Evolutionary conservation across 2,797 vertebrate species (phyloP).

Genomic region (Protonibea diacanthus): DNA sequence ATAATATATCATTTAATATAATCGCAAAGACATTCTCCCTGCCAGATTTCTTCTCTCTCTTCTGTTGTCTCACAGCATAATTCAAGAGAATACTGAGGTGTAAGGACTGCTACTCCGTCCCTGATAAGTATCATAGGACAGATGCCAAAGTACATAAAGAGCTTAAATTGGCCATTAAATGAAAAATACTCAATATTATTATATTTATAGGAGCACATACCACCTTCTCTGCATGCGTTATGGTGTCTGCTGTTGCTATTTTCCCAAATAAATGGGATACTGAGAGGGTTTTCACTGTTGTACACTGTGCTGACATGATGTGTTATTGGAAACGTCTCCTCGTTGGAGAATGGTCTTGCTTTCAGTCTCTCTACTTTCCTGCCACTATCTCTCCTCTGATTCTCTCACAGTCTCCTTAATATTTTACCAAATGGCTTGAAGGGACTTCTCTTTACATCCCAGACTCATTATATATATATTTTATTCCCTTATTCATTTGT

Average conservation of each 20-base stretch:
- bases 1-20: too few species aligned
- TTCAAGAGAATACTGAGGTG: not conserved
- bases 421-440: constrained; percentile 37
- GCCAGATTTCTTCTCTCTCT: not conserved
- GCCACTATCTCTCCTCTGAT: not conserved
- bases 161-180: constrained; percentile 26
- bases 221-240: not conserved
- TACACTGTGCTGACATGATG: constrained; percentile 10
- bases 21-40: constrained; percentile 26
- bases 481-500: constrained; percentile 38
- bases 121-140: constrained; percentile 17
- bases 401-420: constrained; percentile 29
- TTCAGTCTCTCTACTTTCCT: not conserved
- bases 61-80: not conserved
- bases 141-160: constrained; percentile 28
- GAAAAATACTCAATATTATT: constrained; percentile 18
- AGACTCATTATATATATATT: constrained; percentile 24
- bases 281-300: not conserved
- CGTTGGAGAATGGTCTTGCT: constrained; percentile 11
- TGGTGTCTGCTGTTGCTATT: not conserved
- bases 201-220: constrained; percentile 18
- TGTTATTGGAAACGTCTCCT: constrained; percentile 19
- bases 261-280: constrained; percentile 9
- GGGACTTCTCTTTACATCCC: constrained; percentile 23
- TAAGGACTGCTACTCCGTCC: constrained; percentile 12